Conservation (phyloP, 1,140 invertebrate genomes). For the Platyscapa corneri region DNA sequence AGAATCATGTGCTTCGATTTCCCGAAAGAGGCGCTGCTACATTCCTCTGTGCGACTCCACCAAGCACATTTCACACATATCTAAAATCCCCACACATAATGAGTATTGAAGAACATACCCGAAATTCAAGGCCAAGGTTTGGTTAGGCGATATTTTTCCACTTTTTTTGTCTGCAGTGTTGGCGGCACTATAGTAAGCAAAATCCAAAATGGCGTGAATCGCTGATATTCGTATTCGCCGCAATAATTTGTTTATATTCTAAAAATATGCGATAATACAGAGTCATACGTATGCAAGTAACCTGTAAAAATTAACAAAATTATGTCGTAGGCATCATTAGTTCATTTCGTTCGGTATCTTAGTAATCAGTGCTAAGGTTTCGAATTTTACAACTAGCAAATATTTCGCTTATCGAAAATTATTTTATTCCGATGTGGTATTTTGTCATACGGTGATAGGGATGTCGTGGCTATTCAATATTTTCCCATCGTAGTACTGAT, state of each 20-base stretch:
- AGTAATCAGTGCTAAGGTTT: constrained; percentile 19
- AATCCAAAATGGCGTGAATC: constrained; percentile 52
- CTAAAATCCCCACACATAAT: background rate
- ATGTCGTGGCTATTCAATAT: constrained; percentile 34
- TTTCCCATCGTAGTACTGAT: constrained; percentile 1
- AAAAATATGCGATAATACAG: constrained; percentile 39
- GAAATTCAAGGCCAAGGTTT: constrained; percentile 19
- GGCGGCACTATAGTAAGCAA: constrained; percentile 33
- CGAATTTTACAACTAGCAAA: background rate
- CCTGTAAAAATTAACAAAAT: constrained; percentile 35
- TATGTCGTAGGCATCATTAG: constrained; percentile 24
- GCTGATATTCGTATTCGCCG: constrained; percentile 42
- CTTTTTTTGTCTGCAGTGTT: constrained; percentile 39
- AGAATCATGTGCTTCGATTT: background rate
- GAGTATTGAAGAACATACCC: background rate
- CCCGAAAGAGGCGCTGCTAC: background rate
- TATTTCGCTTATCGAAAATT: constrained; percentile 14
- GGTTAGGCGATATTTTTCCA: constrained; percentile 41
- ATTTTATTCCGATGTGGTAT: constrained; percentile 20
- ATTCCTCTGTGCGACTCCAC: background rate
- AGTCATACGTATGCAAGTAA: constrained; percentile 37
- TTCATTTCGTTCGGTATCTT: background rate
- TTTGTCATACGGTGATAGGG: constrained; percentile 37
- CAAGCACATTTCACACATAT: background rate
- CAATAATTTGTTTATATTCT: constrained; percentile 50